Percentiles rank a stretch among this genome's conserved stretches.
Evolutionary conservation across 2,797 vertebrate species (phyloP).

Genomic region (Lepus oiostolus): DNA sequence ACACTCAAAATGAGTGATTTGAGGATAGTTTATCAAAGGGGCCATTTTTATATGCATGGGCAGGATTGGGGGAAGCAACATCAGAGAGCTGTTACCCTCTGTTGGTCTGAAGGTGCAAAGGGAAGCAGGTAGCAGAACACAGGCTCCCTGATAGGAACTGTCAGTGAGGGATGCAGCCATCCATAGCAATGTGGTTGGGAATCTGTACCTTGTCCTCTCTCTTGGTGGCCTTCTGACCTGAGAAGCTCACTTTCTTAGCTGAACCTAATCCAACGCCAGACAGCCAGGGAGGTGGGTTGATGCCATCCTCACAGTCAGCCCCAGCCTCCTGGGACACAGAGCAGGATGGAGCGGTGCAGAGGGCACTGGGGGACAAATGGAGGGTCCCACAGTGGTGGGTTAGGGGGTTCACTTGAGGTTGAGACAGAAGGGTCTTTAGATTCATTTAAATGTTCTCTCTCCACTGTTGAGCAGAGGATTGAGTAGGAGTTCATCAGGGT

Average conservation of each 20-base stretch:
- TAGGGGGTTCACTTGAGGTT: background rate
- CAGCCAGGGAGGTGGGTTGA: background rate
- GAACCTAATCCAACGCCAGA: background rate
- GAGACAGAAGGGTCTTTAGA: background rate
- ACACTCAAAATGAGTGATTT: background rate
- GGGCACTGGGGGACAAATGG: background rate
- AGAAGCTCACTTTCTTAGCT: background rate
- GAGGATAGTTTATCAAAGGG: background rate
- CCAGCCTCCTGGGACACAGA: background rate
- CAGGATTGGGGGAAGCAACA: background rate
- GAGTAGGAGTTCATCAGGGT: background rate
- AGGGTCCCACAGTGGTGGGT: background rate
- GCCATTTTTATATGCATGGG: background rate
- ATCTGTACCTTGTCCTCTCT: background rate
- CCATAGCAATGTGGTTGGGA: background rate
- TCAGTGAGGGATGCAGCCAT: background rate
- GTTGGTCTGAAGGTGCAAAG: background rate
- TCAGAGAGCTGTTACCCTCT: background rate
- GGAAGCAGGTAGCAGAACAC: background rate
- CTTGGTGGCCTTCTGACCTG: too few relatives aligned
- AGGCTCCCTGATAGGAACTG: too few relatives aligned
- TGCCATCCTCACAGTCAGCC: background rate
- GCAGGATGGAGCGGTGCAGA: too few relatives aligned
- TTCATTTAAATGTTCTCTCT: background rate
- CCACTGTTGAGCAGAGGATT: background rate